Percentiles rank a stretch among this genome's conserved stretches.
phyloP scores from a whole-genome alignment of 2,888 invertebrate species.

The Pterobdella sp. region DNA sequence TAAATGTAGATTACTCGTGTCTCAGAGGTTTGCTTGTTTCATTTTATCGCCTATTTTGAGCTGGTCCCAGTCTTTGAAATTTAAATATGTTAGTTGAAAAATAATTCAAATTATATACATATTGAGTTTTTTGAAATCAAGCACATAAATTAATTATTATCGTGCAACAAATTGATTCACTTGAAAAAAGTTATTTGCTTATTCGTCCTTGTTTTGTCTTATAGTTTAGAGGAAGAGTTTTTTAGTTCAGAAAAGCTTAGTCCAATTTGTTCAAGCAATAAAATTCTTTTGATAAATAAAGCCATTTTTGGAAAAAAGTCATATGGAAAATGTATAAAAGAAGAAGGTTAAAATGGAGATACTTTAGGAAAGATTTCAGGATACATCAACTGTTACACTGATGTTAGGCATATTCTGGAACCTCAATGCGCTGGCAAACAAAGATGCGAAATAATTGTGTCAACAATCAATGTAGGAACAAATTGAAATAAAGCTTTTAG shows the following conservation, averaged over 20 bases:
- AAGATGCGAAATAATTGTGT: not conserved
- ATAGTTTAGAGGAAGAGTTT: constrained; percentile 2
- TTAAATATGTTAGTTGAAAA: not conserved
- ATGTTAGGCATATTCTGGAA: not conserved
- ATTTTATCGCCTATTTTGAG: not conserved
- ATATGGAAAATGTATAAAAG: not conserved
- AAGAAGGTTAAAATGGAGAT: not conserved
- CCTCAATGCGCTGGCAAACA: not conserved
- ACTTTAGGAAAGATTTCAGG: not conserved
- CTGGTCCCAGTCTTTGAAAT: not conserved
- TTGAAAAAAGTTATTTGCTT: constrained; percentile 4
- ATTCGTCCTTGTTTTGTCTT: not conserved
- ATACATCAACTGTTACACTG: not conserved
- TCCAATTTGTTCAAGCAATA: constrained; percentile 6
- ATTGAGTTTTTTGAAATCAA: not conserved
- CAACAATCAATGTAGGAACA: constrained; percentile 5
- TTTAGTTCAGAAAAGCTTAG: constrained; percentile 12
- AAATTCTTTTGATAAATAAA: constrained; percentile 5
- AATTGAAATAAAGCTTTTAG: not conserved
- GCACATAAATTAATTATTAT: not conserved
- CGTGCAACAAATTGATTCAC: not conserved
- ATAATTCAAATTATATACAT: not conserved
- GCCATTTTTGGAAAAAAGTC: not conserved
- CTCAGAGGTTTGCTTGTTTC: constrained; percentile 4
- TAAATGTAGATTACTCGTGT: constrained; percentile 4